Conservation (phyloP, 2,113 vertebrate species). For the Alces alces region DNA sequence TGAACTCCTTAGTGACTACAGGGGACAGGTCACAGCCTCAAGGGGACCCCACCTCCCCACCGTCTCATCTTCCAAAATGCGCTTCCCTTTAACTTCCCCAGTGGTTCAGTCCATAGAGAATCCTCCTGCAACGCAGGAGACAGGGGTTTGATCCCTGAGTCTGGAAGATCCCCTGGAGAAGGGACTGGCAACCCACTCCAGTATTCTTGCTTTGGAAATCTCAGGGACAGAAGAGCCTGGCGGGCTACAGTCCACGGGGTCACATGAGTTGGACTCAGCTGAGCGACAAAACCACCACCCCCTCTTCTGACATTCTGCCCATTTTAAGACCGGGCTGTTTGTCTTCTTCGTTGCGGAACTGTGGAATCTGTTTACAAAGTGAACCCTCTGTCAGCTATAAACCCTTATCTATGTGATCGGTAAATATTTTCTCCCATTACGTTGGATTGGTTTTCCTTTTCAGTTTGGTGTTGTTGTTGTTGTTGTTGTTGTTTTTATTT, state of each 20-base stretch:
- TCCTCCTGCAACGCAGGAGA: neutral
- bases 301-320: neutral
- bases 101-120: neutral
- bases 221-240: neutral
- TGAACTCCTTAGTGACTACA: fast-evolving
- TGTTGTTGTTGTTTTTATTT: neutral
- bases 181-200: neutral
- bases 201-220: neutral
- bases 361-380: neutral
- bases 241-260: neutral
- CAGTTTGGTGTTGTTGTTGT: neutral
- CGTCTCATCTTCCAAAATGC: fast-evolving
- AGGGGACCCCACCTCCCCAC: neutral
- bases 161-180: neutral
- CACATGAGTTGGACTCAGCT: fast-evolving
- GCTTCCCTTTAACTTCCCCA: too few species aligned
- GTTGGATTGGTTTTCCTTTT: fast-evolving
- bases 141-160: too few species aligned
- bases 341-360: fast-evolving
- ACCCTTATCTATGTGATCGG: neutral
- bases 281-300: neutral
- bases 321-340: fast-evolving
- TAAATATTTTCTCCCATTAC: neutral
- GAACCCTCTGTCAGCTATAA: neutral
- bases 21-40: neutral